Percentiles rank a stretch among this genome's conserved stretches.
Conservation (phyloP, 2,888 invertebrate genomes). For the Epistrophe grossulariae region DNA sequence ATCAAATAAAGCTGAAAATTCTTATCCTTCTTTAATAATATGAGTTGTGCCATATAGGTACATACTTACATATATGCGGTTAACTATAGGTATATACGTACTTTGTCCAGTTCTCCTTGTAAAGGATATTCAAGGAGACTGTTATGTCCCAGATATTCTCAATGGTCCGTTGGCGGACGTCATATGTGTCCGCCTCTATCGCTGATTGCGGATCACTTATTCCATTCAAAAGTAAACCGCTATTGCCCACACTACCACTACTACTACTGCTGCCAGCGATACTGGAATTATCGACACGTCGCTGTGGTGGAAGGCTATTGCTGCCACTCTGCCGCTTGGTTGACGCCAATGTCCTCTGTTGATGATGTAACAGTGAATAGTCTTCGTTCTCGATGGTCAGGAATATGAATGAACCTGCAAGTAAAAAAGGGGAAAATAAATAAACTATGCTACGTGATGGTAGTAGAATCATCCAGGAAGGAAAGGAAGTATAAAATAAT, state of each 20-base stretch:
- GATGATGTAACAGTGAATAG: constrained; percentile 82
- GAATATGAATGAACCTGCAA: constrained; percentile 91
- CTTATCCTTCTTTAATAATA: not conserved
- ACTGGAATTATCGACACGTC: constrained; percentile 62
- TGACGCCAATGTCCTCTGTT: constrained; percentile 86
- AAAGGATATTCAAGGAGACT: constrained; percentile 93
- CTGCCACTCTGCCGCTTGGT: constrained; percentile 80
- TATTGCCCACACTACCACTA: constrained; percentile 30
- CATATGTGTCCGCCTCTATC: constrained; percentile 84
- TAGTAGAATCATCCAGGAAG: constrained; percentile 41
- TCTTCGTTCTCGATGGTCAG: constrained; percentile 89
- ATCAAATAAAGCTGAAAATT: constrained; percentile 26
- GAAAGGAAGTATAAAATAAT: constrained; percentile 39
- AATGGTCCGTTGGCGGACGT: constrained; percentile 89
- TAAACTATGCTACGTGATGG: constrained; percentile 48
- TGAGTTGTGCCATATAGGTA: not conserved
- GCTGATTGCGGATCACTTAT: constrained; percentile 81
- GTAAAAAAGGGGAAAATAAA: constrained; percentile 72
- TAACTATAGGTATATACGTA: constrained; percentile 84
- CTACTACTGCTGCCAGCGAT: constrained; percentile 66
- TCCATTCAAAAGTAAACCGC: constrained; percentile 67
- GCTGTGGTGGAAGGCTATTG: constrained; percentile 78
- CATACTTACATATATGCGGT: not conserved
- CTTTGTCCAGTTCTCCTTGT: constrained; percentile 95
- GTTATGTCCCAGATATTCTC: constrained; percentile 97